phyloP scores from a whole-genome alignment of 1,140 invertebrate genomes.

The Neuroterus valhalla region DNA sequence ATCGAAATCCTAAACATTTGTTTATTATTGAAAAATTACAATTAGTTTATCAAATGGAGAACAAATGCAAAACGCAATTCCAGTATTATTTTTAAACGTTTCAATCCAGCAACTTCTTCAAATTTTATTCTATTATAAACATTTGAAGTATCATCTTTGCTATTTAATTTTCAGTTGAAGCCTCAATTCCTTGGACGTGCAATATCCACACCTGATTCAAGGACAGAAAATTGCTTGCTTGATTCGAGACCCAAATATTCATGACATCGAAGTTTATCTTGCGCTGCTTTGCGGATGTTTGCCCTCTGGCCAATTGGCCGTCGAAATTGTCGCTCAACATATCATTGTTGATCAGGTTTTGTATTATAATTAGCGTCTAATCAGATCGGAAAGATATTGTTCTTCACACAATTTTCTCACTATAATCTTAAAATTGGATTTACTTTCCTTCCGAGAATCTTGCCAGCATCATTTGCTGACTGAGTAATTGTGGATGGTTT shows the following conservation, averaged over 20 bases:
- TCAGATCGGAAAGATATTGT: conserved; percentile 45
- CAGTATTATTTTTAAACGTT: no score
- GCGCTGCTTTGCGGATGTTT: conserved; percentile 28
- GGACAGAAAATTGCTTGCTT: conserved; percentile 12
- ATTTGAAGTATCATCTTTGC: no score
- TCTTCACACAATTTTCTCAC: conserved; percentile 5
- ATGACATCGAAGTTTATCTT: conserved; percentile 17
- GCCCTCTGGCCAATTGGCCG: conserved; percentile 41
- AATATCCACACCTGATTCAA: not conserved
- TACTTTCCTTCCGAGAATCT: no score
- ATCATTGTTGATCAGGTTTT: not conserved
- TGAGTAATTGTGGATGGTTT: no score
- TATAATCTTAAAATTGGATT: not conserved
- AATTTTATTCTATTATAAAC: no score
- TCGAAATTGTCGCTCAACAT: conserved; percentile 38
- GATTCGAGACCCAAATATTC: conserved; percentile 37
- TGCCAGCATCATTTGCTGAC: no score
- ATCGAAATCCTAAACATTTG: no score
- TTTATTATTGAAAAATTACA: no score
- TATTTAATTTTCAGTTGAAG: no score
- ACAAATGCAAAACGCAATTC: no score
- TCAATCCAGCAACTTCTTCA: no score
- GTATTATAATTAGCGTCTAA: conserved; percentile 65
- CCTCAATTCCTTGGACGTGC: not conserved
- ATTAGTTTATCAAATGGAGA: no score